Evolutionary conservation across 2,113 vertebrate genomes (phyloP).

Genomic region (Lethenteron reissneri): DNA sequence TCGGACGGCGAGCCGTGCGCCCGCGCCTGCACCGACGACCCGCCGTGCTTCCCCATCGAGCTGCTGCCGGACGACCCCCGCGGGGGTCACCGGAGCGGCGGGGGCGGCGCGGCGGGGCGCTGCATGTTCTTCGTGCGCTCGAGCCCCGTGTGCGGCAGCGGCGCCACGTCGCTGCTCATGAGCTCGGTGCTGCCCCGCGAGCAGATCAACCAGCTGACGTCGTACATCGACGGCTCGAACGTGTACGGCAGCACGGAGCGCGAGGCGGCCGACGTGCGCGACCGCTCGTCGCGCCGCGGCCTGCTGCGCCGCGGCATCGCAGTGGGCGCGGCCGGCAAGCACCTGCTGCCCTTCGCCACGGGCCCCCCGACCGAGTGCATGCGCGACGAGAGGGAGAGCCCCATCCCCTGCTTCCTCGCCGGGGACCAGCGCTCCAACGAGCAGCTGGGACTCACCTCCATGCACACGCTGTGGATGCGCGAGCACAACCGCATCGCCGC

Average conservation of each 20-base stretch:
- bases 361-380: constrained; percentile 8
- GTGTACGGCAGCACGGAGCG: constrained; percentile 8
- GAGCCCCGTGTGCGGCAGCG: constrained; percentile 10
- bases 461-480: constrained; percentile 10
- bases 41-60: constrained; percentile 10
- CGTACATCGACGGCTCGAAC: constrained; percentile 9
- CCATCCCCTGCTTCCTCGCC: constrained; percentile 10
- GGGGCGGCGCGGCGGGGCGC: background rate
- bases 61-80: constrained; percentile 9
- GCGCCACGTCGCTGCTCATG: constrained; percentile 9
- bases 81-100: background rate
- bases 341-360: constrained; percentile 10
- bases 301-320: constrained; percentile 7
- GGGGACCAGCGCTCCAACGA: constrained; percentile 9
- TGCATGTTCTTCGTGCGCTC: constrained; percentile 11
- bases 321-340: constrained; percentile 2
- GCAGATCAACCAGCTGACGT: constrained; percentile 10
- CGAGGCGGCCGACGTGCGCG: constrained; percentile 8
- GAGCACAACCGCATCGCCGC: constrained; percentile 9
- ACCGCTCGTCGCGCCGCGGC: constrained; percentile 7
- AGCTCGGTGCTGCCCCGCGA: constrained; percentile 9
- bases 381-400: constrained; percentile 9
- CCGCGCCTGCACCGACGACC: constrained; percentile 5
- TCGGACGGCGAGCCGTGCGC: constrained; percentile 8
- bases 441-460: constrained; percentile 9